Evolutionary conservation across 2,113 vertebrate species (phyloP), one percentile per base, ranked within the genome.

Genomic region (Hymenochirus boettgeri): DNA sequence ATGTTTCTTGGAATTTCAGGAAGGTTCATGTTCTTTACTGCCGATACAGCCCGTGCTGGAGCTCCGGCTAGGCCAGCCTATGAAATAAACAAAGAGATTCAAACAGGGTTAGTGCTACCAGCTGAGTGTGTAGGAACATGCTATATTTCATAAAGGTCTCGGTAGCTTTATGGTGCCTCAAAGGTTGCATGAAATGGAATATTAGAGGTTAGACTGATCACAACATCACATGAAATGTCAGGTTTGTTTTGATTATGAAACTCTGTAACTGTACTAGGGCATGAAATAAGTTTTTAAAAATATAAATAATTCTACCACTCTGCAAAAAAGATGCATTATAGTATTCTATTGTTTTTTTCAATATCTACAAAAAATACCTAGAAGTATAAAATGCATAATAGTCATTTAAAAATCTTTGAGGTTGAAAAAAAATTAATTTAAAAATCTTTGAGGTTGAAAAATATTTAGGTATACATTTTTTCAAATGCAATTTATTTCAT

Each of bases 1-100:
- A 99, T 99, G 92, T 98, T 99, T 90, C 95, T 92, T 88, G 95
- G 96, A 82, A 99, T 99, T 88, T 99, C 96, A 73, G 96, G 96
- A 70, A 98, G 93, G 77, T 98, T 99, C 93, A 99, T 99, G 90
- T 97, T 99, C 93, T 99, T 99, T 82, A 99, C 96, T 77, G 96
- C 96, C 74, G 96, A 99, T 73, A 99, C 95, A 66, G 96, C 96
- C 77, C 96, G 92, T 78, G 96, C 96, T 80, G 96, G 96, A 72
- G 96, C 96, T 78, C 95, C 96, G 62, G 96, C 95, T 86, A 98
- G 95, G 85, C 96, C 94, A 82, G 96, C 95, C 96, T 98, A 86
- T 29, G 82, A 81, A 86, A 86, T 81, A 79, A 78, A 88, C 77
- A 76, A 70, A 80, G 76, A 80, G 59, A 83, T 60, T 71, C 82